phyloP scores from a whole-genome alignment of 2,888 invertebrate species.

The Toxonevra muliebris region DNA sequence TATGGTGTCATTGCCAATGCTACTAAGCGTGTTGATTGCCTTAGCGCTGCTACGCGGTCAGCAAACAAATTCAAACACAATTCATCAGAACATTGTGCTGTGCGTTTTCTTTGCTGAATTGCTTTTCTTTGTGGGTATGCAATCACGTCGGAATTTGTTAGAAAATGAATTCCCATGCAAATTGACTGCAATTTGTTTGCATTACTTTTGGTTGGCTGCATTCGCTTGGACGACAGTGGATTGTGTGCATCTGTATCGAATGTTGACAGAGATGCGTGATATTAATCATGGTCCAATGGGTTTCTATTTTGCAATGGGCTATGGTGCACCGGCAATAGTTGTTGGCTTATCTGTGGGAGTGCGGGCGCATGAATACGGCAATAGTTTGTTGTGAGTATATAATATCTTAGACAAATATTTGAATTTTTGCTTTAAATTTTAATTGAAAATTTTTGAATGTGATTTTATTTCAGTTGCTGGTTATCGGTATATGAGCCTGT shows the following conservation, averaged over 20 bases:
- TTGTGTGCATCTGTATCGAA: conserved; percentile 90
- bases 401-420: not conserved
- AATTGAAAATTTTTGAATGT: not conserved
- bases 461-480: conserved; percentile 81
- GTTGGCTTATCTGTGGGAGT: conserved; percentile 92
- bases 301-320: conserved; percentile 91
- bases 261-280: conserved; percentile 94
- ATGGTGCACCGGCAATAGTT: conserved; percentile 89
- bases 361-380: conserved; percentile 94
- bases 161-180: conserved; percentile 91
- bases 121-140: conserved; percentile 86
- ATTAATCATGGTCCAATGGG: conserved; percentile 95
- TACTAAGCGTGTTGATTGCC: conserved; percentile 81
- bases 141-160: conserved; percentile 80
- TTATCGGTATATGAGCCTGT: conserved; percentile 91
- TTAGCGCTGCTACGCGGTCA: conserved; percentile 84
- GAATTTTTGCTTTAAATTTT: not conserved
- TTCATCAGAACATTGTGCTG: conserved; percentile 92
- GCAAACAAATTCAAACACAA: conserved; percentile 91
- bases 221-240: conserved; percentile 94
- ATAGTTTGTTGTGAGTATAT: conserved; percentile 85
- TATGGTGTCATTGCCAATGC: conserved; percentile 81
- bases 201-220: conserved; percentile 91
- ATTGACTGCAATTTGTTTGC: conserved; percentile 87
- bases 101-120: conserved; percentile 88